Evolutionary conservation across 2,888 invertebrate species (phyloP), one percentile per base, ranked within the genome.

Genomic region (Noctua janthina): DNA sequence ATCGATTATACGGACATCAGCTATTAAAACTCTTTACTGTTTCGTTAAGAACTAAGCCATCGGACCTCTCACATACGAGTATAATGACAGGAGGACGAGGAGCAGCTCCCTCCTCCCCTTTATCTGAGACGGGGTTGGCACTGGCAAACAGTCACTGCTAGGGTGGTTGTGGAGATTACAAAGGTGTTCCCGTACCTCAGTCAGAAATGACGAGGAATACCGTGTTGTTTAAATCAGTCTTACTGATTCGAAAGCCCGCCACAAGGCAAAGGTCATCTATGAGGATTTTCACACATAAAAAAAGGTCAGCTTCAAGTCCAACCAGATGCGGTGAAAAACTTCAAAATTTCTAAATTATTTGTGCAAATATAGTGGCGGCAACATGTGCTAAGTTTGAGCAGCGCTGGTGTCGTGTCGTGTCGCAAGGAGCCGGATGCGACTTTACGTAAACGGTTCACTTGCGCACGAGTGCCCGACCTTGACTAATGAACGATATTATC

Each of bases 361-460:
- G 6, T n/a, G 66, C 62, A 69, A 69, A 74, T 23, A 80, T 11
- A 46, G 15, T 15, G n/a, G 43, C 11, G 7, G 56, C 78, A 72
- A 72, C 59, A 74, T 75, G 87, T 87, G 85, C 75, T 67, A 81
- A 81, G 56, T 87, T 85, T 68, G 69, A 78, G 67, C 46, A 49
- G n/a, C 74, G 5, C 54, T 59, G 79, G 49, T n/a, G 17, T 15
- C 11, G 56, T 43, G 62, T 56, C 68, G 20, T 79, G 76, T 81
- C 46, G 85, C 35, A 81, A 81, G 79, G 2, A 54, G 81, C 90
- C 89, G 89, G 89, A 89, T 83, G 85, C 83, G 66, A 39, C 78
- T 90, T 89, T 89, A 85, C 83, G 85, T 87, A 83, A 85, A 83
- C 66, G 59, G 82, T 75, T 85, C 74, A 71, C 62, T 79, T 56